Conservation (phyloP, 2,113 vertebrate genomes). For the Stegostoma tigrinum region DNA sequence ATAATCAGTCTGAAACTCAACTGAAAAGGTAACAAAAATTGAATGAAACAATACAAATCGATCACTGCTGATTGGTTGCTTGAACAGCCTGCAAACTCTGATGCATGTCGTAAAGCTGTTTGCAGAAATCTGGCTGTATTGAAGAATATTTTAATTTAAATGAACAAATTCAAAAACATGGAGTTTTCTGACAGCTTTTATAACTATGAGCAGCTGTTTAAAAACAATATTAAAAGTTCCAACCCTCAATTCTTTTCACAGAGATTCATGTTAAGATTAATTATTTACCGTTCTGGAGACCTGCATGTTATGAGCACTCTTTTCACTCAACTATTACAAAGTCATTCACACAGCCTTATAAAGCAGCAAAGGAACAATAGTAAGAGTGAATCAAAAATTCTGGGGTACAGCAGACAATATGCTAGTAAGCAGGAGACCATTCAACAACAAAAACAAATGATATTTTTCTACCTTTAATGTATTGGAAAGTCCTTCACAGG, state of each 20-base stretch:
- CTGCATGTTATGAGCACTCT: conserved; percentile 39
- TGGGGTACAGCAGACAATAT: conserved; percentile 39
- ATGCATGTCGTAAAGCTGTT: neutral
- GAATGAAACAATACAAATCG: neutral
- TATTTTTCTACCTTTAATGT: neutral
- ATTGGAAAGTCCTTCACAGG: neutral
- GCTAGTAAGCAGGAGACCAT: conserved; percentile 37
- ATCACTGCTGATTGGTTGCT: neutral
- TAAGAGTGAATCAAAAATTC: conserved; percentile 41
- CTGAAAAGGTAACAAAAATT: neutral
- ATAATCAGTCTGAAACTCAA: neutral
- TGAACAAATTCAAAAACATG: neutral
- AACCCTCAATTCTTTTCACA: conserved; percentile 38
- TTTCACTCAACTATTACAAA: conserved; percentile 44
- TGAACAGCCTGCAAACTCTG: neutral
- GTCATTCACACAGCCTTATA: conserved; percentile 41
- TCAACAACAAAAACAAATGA: neutral
- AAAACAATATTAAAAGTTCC: conserved; percentile 42
- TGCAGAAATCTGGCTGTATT: neutral
- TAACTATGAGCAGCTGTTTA: conserved; percentile 44
- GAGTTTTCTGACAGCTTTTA: conserved; percentile 35
- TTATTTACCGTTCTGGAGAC: conserved; percentile 44
- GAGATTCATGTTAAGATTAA: conserved; percentile 46
- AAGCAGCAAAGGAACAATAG: conserved; percentile 39
- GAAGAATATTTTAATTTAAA: neutral